Evolutionary conservation across 2,888 invertebrate genomes (phyloP).

Genomic region (Eurytoma californica): DNA sequence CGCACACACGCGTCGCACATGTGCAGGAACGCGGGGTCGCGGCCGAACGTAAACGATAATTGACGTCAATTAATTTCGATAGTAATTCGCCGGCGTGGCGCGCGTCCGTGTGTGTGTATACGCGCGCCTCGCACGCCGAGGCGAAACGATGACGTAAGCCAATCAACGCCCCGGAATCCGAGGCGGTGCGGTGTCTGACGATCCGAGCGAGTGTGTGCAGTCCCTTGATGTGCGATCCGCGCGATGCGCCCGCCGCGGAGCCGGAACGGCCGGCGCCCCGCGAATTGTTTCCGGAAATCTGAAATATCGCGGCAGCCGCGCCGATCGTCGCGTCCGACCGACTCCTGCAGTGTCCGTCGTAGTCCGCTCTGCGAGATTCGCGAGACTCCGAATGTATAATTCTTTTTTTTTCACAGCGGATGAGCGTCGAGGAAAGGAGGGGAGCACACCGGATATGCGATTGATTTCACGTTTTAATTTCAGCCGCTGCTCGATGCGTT

Average conservation of each 20-base stretch:
- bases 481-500: too few relatives aligned
- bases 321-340: not conserved
- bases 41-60: slow-evolving; percentile 66
- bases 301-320: slow-evolving; percentile 53
- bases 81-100: slow-evolving; percentile 62
- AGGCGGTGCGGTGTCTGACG: slow-evolving; percentile 32
- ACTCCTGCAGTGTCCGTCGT: slow-evolving; percentile 15
- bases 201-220: slow-evolving; percentile 12
- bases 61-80: slow-evolving; percentile 71
- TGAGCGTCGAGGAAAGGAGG: not conserved
- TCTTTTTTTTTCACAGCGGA: not conserved
- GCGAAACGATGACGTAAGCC: slow-evolving; percentile 65
- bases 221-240: not conserved
- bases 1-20: slow-evolving; percentile 11
- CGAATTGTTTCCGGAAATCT: slow-evolving; percentile 62
- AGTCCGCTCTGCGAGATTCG: not conserved
- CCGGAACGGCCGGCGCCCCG: not conserved
- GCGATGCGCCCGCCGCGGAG: not conserved
- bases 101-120: not conserved
- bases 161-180: slow-evolving; percentile 62
- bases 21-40: slow-evolving; percentile 50
- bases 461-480: too few relatives aligned
- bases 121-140: slow-evolving; percentile 36
- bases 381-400: not conserved
- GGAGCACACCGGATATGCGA: not conserved